Percentiles rank a stretch among this genome's conserved stretches.
These are phyloP conservation scores for Vimba vimba DNA, from an alignment of 2,113 vertebrate genomes.

Conservation along the genomic window DNA sequence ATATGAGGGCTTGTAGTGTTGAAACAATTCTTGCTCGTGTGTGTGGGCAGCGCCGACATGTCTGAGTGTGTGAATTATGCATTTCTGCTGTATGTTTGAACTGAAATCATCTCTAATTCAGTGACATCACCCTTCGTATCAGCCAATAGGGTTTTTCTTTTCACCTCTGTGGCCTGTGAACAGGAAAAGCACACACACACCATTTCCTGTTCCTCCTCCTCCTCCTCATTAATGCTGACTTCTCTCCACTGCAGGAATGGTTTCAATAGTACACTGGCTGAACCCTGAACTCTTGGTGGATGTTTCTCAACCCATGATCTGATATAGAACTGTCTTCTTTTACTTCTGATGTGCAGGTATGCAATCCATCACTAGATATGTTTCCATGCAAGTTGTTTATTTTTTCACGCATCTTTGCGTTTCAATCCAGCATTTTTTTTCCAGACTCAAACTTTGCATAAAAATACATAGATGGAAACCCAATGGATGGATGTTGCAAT, in stretches of 20 bases:
- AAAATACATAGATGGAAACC: background rate
- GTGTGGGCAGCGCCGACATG: conserved; percentile 28
- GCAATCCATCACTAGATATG: background rate
- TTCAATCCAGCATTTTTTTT: too few relatives aligned
- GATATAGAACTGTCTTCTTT: background rate
- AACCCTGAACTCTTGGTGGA: background rate
- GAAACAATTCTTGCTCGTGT: conserved; percentile 16
- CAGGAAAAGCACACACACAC: conserved; percentile 7
- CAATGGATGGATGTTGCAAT: background rate
- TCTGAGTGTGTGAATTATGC: conserved; percentile 57
- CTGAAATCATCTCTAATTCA: conserved; percentile 36
- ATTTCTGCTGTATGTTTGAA: conserved; percentile 24
- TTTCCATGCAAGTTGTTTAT: background rate
- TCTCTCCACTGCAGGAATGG: background rate
- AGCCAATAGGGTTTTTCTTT: background rate
- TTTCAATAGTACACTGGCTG: background rate
- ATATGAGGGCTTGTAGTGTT: conserved; percentile 39
- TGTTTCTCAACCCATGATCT: background rate
- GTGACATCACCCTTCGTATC: conserved; percentile 20
- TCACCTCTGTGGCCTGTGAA: background rate
- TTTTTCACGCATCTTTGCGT: too few relatives aligned
- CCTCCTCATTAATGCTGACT: background rate
- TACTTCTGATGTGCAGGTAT: background rate
- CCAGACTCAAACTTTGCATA: background rate
- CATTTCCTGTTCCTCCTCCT: background rate